phyloP scores from a whole-genome alignment of 2,888 invertebrate species.

The Spatulosminthurus flaviceps region DNA sequence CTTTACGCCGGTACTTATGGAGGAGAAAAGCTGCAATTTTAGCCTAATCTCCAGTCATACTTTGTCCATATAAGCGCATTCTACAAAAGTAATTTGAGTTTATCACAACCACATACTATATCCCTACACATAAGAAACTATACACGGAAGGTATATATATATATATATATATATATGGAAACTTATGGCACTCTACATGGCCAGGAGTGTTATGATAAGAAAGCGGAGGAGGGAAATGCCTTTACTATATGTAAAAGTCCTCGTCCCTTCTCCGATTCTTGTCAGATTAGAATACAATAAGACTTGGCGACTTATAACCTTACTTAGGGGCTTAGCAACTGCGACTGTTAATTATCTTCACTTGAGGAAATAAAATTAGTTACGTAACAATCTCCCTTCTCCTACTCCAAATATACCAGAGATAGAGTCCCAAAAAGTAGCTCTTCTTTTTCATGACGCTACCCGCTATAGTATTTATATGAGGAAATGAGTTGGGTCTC shows the following conservation, averaged over 20 bases:
- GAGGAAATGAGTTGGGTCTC: slow-evolving; percentile 13
- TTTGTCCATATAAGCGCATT: neutral
- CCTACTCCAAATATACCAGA: neutral
- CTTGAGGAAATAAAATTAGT: slow-evolving; percentile 37
- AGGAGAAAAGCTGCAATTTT: neutral
- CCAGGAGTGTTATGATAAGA: neutral
- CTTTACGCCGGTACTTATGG: too few relatives aligned
- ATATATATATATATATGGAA: too few relatives aligned
- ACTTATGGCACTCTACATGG: too few relatives aligned
- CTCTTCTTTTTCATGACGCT: too few relatives aligned
- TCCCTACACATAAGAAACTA: too few relatives aligned
- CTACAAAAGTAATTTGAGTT: neutral
- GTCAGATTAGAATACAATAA: slow-evolving; percentile 21
- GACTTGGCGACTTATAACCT: slow-evolving; percentile 27
- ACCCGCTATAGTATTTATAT: too few relatives aligned
- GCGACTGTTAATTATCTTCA: slow-evolving; percentile 44
- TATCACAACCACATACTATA: too few relatives aligned
- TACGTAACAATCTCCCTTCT: slow-evolving; percentile 25
- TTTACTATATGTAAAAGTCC: neutral
- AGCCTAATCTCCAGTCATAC: neutral
- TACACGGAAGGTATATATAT: too few relatives aligned
- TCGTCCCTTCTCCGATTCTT: neutral
- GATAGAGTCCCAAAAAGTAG: neutral
- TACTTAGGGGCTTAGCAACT: slow-evolving; percentile 39
- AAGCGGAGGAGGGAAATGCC: too few relatives aligned